A percentile compares a stretch with the other conserved stretches of the same genome.
Conservation (phyloP, 2,113 vertebrate genomes). For the Xenopus borealis region DNA sequence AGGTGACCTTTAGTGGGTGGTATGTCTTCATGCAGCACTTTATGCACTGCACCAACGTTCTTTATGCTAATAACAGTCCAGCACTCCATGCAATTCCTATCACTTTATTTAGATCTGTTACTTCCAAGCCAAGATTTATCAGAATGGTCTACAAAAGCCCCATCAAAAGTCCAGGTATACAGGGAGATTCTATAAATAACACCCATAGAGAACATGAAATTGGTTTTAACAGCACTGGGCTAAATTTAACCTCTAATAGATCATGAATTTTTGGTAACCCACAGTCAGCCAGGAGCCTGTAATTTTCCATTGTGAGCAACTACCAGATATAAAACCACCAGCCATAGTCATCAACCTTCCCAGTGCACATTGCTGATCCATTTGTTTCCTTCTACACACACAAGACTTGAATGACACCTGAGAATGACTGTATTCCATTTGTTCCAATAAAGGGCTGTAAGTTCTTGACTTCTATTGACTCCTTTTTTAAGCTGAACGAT, state of each 20-base stretch:
- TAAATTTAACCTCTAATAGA: neutral
- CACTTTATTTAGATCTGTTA: neutral
- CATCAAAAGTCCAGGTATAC: fast-evolving
- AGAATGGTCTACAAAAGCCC: neutral
- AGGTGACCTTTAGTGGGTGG: slow-evolving; percentile 14
- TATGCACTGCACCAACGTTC: slow-evolving; percentile 4
- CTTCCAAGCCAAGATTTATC: slow-evolving; percentile 7
- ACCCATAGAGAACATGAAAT: neutral
- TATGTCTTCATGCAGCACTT: slow-evolving; percentile 14
- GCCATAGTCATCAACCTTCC: slow-evolving; percentile 11
- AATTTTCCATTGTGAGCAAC: neutral
- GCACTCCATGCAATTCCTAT: neutral
- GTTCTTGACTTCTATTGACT: neutral
- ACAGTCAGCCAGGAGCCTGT: slow-evolving; percentile 8
- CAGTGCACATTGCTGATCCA: slow-evolving; percentile 4
- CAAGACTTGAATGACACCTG: neutral
- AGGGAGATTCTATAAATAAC: neutral
- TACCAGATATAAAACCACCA: slow-evolving; percentile 17
- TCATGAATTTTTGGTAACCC: slow-evolving; percentile 2
- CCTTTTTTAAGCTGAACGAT: neutral
- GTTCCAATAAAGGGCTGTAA: neutral
- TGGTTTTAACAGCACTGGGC: neutral
- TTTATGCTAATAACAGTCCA: slow-evolving; percentile 11
- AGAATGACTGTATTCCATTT: neutral
- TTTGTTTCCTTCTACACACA: neutral